Evolutionary conservation across 2,113 vertebrate genomes (phyloP), one percentile per base, ranked within the genome.

Genomic region (Lampris incognitus): DNA sequence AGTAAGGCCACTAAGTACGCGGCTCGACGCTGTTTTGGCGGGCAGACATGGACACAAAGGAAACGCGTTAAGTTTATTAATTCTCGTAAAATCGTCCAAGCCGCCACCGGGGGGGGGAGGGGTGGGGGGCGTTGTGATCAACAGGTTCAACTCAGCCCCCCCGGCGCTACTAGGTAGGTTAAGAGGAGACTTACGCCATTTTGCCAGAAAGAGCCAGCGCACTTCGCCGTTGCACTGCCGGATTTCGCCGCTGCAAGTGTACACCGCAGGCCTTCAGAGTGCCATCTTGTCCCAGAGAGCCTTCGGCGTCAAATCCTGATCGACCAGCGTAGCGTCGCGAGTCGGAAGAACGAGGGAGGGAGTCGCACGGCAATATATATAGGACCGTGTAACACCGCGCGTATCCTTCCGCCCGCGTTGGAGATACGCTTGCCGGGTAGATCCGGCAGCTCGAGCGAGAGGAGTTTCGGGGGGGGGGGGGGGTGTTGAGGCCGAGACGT

Each of bases 131-230:
- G 24, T 24, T 24, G 24, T 24, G 24, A 24, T 24, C 24, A 24
- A 24, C 24, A 24, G 24, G 24, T 24, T 24, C 24, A 24, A 24
- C 24, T 24, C 24, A 24, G 24, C 24, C 24, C 24, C 24, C 24
- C 24, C 24, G 24, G 24, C 24, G 24, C 24, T 24, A 0, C 24
- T 24, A 24, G 24, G 24, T 24, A 24, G 24, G 24, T 24, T 6
- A 36, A 13, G 9, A 46, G 37, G 46, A 63, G 36, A 94, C 94
- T 94, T 94, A 95, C 94, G 94, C 94, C 94, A 95, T 95, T 87
- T 92, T 94, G 92, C 91, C 89, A 72, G 76, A 92, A 89, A 93
- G 69, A 89, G 88, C 92, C 93, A 89, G 81, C 89, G 94, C 94
- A 88, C 61, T 90, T 79, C 9, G 90, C 92, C 91, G 68, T 57